Evolutionary conservation across 2,797 vertebrate species (phyloP).

Genomic region (Gila robusta): DNA sequence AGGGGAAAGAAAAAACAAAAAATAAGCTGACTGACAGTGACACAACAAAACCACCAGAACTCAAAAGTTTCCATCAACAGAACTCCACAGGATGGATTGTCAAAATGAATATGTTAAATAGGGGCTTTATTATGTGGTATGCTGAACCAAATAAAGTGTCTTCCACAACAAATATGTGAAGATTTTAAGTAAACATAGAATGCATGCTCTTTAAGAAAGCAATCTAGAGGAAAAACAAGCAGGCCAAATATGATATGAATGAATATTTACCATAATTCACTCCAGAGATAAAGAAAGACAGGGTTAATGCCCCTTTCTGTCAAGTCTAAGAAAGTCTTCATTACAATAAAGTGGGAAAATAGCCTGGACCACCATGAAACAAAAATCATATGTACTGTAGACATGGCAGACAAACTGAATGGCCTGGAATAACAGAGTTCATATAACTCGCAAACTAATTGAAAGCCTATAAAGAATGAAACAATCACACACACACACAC

Average conservation of each 20-base stretch:
- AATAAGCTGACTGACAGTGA: conserved; percentile 30
- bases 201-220: background rate
- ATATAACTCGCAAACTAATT: conserved; percentile 44
- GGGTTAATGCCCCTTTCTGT: conserved; percentile 15
- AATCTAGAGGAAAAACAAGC: conserved; percentile 10
- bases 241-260: conserved; percentile 2
- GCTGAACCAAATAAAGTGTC: conserved; percentile 42
- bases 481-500: background rate
- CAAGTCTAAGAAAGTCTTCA: conserved; percentile 22
- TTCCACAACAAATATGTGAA: conserved; percentile 31
- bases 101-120: conserved; percentile 35
- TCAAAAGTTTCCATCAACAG: conserved; percentile 45
- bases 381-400: conserved; percentile 28
- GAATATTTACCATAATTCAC: background rate
- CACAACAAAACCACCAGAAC: conserved; percentile 26
- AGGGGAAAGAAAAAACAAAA: conserved; percentile 27
- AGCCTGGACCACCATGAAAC: conserved; percentile 40
- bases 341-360: conserved; percentile 30
- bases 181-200: conserved; percentile 9
- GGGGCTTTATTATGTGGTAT: conserved; percentile 12
- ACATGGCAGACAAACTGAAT: conserved; percentile 26
- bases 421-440: conserved; percentile 28
- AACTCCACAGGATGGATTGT: conserved; percentile 9
- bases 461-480: conserved; percentile 26
- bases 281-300: conserved; percentile 21